Base-by-base conservation (phyloP, 1,140 invertebrate species). In the Scylla paramamosain region DNA sequence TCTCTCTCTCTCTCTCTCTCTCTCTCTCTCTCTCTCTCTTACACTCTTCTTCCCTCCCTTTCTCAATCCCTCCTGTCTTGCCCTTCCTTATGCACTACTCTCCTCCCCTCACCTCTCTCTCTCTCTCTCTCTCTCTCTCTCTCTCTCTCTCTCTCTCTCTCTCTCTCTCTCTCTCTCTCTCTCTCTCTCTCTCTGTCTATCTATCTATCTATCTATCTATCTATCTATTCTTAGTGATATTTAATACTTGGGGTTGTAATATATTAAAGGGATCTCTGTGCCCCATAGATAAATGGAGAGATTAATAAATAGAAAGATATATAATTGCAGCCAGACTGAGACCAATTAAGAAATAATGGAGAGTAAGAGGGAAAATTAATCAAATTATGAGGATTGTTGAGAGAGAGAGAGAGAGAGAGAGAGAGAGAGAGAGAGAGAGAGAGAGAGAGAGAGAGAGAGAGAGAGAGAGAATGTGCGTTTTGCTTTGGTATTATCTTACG, bases 311-410 rank as follows among this genome's bases (percentile, higher is more conserved):
- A n/a, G 67, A 77, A 25, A 77, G 67, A 77, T 77, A 77, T 77
- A n/a, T 77, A 77, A 77, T 77, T 77, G 67, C 67, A n/a, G n/a
- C 67, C 67, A 77, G 67, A 77, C 67, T 77, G 67, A 77, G 67
- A 77, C 12, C 67, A 77, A 77, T 77, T 77, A 77, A 3, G 67
- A 77, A 77, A n/a, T 77, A 77, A 77, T 77, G 67, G n/a, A 77
- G 67, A 77, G 67, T n/a, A 77, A 77, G 67, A n/a, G 67, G 67
- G 67, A 77, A 77, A 20, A 77, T 77, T 77, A 77, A 77, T 77
- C 67, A 77, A 77, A 77, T 77, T 77, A 77, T n/a, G 67, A 77
- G 67, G 67, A 77, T 77, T 77, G 67, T 77, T 77, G 67, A 77
- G 67, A 77, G 67, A 77, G 67, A 77, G 32, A 88, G 46, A 39